Conservation (phyloP, 2,797 vertebrate species). For the Scarus forsteni region DNA sequence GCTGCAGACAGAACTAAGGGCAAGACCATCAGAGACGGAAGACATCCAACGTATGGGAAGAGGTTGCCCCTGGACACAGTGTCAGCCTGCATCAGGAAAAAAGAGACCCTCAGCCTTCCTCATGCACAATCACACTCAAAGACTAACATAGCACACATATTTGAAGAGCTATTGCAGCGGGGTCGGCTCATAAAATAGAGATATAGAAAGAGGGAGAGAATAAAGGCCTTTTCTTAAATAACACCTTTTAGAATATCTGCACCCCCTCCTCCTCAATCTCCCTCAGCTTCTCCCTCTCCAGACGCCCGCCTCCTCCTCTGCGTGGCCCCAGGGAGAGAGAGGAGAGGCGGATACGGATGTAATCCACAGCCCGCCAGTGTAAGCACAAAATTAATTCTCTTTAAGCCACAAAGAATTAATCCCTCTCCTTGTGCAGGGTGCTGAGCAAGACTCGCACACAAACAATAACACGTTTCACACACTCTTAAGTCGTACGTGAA, state of each 20-base stretch:
- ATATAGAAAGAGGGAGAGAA: constrained; percentile 51
- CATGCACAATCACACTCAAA: constrained; percentile 31
- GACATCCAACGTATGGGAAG: constrained; percentile 62
- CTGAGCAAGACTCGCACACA: constrained; percentile 68
- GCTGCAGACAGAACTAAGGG: constrained; percentile 59
- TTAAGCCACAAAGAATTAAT: constrained; percentile 89
- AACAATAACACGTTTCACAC: constrained; percentile 54
- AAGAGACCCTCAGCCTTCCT: constrained; percentile 59
- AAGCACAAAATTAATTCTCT: constrained; percentile 89
- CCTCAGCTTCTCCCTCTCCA: constrained; percentile 71
- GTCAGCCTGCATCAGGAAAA: constrained; percentile 68
- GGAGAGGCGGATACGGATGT: constrained; percentile 83
- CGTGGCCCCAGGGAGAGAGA: constrained; percentile 72
- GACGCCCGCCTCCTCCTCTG: constrained; percentile 68
- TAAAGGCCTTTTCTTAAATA: constrained; percentile 74
- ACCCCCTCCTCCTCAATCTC: constrained; percentile 22
- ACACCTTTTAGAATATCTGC: constrained; percentile 67
- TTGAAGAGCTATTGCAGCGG: constrained; percentile 59
- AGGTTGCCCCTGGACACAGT: constrained; percentile 76
- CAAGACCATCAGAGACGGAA: constrained; percentile 49
- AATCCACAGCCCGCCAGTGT: constrained; percentile 86
- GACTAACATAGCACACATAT: constrained; percentile 50
- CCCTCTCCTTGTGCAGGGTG: constrained; percentile 80
- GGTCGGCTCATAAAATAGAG: constrained; percentile 63
- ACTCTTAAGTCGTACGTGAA: constrained; percentile 31